Evolutionary conservation across 2,888 invertebrate species (phyloP).

Genomic region (Diarsia brunnea): DNA sequence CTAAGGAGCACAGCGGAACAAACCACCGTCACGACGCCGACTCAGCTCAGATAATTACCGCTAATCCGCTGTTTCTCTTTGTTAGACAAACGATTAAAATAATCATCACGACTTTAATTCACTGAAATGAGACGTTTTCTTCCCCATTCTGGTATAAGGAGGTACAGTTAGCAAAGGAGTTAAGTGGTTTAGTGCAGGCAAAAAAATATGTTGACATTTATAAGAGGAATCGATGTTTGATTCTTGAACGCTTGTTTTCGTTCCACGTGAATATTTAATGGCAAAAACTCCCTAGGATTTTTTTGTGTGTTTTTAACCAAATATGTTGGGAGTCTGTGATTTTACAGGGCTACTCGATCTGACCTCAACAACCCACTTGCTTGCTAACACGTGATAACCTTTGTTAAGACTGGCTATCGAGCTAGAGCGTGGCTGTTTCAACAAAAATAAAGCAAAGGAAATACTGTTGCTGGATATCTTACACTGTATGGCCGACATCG

Average conservation of each 20-base stretch:
- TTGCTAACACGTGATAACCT: background rate
- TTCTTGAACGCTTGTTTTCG: background rate
- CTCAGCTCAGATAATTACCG: slow-evolving; percentile 79
- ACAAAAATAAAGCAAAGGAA: background rate
- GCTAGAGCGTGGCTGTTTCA: background rate
- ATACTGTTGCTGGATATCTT: background rate
- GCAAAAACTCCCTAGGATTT: background rate
- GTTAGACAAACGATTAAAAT: slow-evolving; percentile 87
- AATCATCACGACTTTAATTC: slow-evolving; percentile 86
- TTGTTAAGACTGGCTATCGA: background rate
- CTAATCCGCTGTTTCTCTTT: slow-evolving; percentile 83
- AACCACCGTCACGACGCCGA: slow-evolving; percentile 67
- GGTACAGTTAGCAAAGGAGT: slow-evolving; percentile 37
- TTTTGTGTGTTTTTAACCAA: background rate
- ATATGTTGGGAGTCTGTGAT: background rate
- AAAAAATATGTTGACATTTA: background rate
- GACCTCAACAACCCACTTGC: background rate
- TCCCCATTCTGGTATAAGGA: slow-evolving; percentile 71
- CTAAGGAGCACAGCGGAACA: slow-evolving; percentile 64
- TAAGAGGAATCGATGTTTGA: background rate
- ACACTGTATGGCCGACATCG: background rate
- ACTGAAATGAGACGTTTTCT: slow-evolving; percentile 80
- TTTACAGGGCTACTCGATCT: background rate
- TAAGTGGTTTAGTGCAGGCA: background rate
- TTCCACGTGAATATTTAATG: background rate